Evolutionary conservation across 2,797 vertebrate genomes (phyloP), one percentile per base, ranked within the genome.

Genomic region (Tamandua tetradactyla): DNA sequence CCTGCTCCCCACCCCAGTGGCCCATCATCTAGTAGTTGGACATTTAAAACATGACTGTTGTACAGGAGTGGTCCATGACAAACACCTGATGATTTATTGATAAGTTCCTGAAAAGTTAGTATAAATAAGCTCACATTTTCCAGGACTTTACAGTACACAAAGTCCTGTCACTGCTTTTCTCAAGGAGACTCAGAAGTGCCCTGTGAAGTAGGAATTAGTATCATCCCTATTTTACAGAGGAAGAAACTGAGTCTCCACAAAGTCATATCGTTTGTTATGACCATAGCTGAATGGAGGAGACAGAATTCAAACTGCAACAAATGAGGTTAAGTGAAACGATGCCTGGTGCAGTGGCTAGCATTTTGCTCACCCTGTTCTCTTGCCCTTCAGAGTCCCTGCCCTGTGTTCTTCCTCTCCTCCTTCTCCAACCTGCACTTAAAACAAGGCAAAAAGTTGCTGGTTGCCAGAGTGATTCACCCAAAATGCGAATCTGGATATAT

Each of bases 161-260:
- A 64, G 32, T 61, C 61, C 47, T 62, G 44, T 57, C 30, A 52
- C 35, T 18, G 44, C 0, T n/a, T 66, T 89, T 40, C 30, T 83
- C 66, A 32, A 61, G 25, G 35, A 23, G 5, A 62, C 47, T 84
- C 74, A 49, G 14, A 91, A 87, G 25, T 22, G 61, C n/a, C 66
- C 72, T 82, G 20, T 55, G 32, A 61, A 18, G 6, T 27, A 30
- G 55, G 27, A 86, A 37, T 47, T 35, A 44, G n/a, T 27, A 9
- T 55, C 47, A 32, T 37, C 42, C 66, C n/a, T 42, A 25, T 86
- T 89, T 47, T 87, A 93, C 35, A 88, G 40, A n/a, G 79, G 85
- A 79, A 20, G 37, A 94, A 87, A 90, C 44, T 14, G 59, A 74
- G 72, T 71, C 47, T 95, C 40, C 64, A 76, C 62, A 88, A 86